Conservation (phyloP, 2,113 vertebrate genomes). For the Chaenogobius annularis region DNA sequence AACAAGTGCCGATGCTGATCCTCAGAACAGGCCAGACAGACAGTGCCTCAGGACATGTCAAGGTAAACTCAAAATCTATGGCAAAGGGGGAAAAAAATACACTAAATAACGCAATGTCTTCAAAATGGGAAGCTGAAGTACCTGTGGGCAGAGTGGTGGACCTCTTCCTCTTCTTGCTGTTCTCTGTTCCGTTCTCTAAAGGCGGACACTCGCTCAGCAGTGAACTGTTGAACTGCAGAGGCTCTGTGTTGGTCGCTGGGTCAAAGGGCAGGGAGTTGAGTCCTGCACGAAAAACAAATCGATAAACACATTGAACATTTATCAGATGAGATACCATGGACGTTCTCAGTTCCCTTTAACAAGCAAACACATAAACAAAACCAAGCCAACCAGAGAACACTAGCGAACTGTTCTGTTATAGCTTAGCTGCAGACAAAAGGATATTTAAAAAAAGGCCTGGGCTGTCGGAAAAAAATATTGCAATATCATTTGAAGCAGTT, state of each 20-base stretch:
- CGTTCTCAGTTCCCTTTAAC: too few species aligned
- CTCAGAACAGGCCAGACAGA: conserved; percentile 54
- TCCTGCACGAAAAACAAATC: conserved; percentile 70
- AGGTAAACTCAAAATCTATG: conserved; percentile 34
- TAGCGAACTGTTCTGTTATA: too few species aligned
- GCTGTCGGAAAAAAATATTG: too few species aligned
- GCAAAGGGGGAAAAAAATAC: conserved; percentile 34
- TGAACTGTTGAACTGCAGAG: conserved; percentile 79
- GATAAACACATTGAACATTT: too few species aligned
- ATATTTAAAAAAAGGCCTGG: too few species aligned
- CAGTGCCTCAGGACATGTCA: conserved; percentile 53
- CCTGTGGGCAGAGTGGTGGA: conserved; percentile 80
- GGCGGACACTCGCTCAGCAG: conserved; percentile 77
- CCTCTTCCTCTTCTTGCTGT: conserved; percentile 86
- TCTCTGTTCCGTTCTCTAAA: conserved; percentile 81
- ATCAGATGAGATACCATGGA: too few species aligned
- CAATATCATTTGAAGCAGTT: too few species aligned
- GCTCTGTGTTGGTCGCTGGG: conserved; percentile 80
- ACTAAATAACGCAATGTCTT: neutral
- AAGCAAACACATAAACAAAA: too few species aligned
- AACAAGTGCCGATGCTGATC: conserved; percentile 61
- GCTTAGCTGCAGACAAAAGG: too few species aligned
- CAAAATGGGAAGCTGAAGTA: conserved; percentile 51
- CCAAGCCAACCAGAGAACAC: too few species aligned
- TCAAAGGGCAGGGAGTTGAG: conserved; percentile 87